These are phyloP conservation scores for Saguinus imperator DNA, from an alignment of 2,113 vertebrate species.

Conservation along the genomic window DNA sequence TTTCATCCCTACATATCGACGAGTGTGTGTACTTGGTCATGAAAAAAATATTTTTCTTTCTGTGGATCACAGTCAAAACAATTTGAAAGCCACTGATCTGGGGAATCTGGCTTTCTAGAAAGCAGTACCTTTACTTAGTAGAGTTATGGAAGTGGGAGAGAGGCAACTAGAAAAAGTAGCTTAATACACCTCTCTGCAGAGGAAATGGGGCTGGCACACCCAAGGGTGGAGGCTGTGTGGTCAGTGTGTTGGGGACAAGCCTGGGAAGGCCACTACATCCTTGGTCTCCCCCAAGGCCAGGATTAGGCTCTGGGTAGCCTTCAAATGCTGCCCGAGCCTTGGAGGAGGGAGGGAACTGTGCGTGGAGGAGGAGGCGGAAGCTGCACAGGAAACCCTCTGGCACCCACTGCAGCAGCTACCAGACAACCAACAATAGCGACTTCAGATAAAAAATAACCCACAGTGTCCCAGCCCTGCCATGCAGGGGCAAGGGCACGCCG, in stretches of 20 bases:
- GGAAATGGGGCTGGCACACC: background rate
- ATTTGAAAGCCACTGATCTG: background rate
- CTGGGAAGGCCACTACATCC: background rate
- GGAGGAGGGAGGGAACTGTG: background rate
- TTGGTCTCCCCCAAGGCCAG: background rate
- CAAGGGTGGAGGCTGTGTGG: background rate
- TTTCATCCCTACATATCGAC: background rate
- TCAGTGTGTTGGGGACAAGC: background rate
- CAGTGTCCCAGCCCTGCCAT: background rate
- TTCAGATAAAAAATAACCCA: conserved; percentile 82
- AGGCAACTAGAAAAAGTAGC: background rate
- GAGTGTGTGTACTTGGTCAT: background rate
- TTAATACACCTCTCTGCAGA: background rate
- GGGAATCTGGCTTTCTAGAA: conserved; percentile 38
- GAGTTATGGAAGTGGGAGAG: background rate
- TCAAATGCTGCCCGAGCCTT: background rate
- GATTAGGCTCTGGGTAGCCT: background rate
- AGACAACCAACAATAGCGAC: conserved; percentile 69
- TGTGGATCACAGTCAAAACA: background rate
- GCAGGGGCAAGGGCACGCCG: background rate
- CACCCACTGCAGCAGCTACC: conserved; percentile 64
- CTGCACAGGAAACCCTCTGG: conserved; percentile 79
- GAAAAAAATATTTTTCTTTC: background rate
- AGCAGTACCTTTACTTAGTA: background rate
- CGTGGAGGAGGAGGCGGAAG: conserved; percentile 63